These are phyloP conservation scores for Pteropus rufus DNA, from an alignment of 2,797 vertebrate species.

Conservation along the genomic window DNA sequence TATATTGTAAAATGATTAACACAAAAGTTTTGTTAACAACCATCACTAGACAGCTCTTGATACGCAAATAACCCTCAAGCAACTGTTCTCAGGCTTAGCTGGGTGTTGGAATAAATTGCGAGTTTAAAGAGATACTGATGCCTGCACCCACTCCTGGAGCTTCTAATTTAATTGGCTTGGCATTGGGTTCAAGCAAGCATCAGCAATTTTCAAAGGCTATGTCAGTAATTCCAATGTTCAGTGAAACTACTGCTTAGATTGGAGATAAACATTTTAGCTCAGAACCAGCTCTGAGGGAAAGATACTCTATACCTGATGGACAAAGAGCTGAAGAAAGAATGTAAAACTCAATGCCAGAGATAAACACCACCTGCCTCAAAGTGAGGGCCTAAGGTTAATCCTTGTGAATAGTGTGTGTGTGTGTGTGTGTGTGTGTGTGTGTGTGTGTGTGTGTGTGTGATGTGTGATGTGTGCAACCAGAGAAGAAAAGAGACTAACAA, in stretches of 20 bases:
- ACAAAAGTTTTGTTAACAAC: background rate
- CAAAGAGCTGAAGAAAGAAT: background rate
- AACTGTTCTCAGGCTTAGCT: background rate
- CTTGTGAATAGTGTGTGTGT: background rate
- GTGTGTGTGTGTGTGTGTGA: too few relatives aligned
- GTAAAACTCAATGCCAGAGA: background rate
- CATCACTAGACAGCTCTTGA: background rate
- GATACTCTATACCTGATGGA: background rate
- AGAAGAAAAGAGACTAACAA: background rate
- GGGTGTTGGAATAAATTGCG: background rate
- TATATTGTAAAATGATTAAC: background rate
- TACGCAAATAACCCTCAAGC: background rate
- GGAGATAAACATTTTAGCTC: background rate
- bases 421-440: too few relatives aligned
- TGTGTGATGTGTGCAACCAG: background rate
- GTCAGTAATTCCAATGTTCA: background rate
- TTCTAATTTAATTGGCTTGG: background rate
- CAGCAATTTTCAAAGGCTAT: slow-evolving; percentile 2
- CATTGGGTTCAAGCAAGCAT: background rate
- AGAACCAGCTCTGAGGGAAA: background rate
- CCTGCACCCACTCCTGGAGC: background rate
- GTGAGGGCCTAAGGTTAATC: background rate
- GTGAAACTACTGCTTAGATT: background rate
- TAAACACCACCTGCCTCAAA: background rate
- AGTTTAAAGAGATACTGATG: background rate